phyloP scores from a whole-genome alignment of 2,888 invertebrate species.

The Flexamia atlantica region DNA sequence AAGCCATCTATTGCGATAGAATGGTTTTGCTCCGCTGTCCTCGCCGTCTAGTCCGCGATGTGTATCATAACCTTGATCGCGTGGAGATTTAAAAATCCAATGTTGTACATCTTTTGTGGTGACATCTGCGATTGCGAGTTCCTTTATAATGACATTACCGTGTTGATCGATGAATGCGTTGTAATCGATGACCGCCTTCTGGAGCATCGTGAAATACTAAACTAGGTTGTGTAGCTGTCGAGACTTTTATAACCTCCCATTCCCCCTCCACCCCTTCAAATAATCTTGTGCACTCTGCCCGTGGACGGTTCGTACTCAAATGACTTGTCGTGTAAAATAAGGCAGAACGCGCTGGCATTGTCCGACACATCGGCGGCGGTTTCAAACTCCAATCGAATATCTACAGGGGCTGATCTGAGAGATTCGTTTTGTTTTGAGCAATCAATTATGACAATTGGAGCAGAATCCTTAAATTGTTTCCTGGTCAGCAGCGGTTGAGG shows the following conservation, averaged over 20 bases:
- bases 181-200: not conserved
- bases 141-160: not conserved
- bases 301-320: not conserved
- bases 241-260: too few relatives aligned
- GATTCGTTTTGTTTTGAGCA: conserved; percentile 65
- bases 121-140: not conserved
- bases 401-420: conserved; percentile 68
- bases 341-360: not conserved
- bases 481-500: conserved; percentile 66
- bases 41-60: too few relatives aligned
- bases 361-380: conserved; percentile 56
- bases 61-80: not conserved
- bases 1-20: not conserved
- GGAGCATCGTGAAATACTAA: not conserved
- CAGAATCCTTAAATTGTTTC: conserved; percentile 67
- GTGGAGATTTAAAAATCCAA: not conserved
- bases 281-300: not conserved
- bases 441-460: conserved; percentile 59
- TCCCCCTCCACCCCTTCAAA: not conserved
- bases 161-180: not conserved
- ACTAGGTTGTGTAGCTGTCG: not conserved
- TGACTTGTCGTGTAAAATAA: not conserved
- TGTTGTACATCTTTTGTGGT: not conserved
- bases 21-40: too few relatives aligned
- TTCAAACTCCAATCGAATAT: conserved; percentile 69